Percentiles rank a stretch among this genome's conserved stretches.
phyloP scores from a whole-genome alignment of 1,140 invertebrate genomes.

The Atta texana region DNA sequence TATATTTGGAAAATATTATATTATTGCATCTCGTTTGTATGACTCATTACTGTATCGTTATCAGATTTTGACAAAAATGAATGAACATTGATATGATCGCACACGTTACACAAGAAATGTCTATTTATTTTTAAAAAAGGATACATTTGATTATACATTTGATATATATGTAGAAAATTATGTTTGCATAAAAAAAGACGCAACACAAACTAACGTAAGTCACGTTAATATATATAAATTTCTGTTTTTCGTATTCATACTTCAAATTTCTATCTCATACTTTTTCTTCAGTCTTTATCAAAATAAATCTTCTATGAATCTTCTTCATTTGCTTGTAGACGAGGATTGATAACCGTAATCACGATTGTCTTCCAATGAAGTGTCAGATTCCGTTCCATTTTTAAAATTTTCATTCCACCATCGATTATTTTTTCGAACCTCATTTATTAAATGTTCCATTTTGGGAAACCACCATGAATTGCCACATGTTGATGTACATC shows the following conservation, averaged over 20 bases:
- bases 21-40: conserved; percentile 74
- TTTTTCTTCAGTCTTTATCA: conserved; percentile 37
- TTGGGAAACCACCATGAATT: conserved; percentile 74
- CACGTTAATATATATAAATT: conserved; percentile 42
- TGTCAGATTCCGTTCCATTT: conserved; percentile 60
- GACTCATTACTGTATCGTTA: conserved; percentile 71
- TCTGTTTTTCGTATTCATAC: conserved; percentile 7
- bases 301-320: neutral
- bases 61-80: conserved; percentile 4
- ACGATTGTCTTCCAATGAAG: conserved; percentile 71
- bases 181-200: neutral
- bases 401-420: conserved; percentile 62
- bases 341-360: conserved; percentile 81
- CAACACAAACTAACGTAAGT: conserved; percentile 30
- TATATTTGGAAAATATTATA: conserved; percentile 77
- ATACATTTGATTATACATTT: conserved; percentile 22
- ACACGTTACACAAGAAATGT: conserved; percentile 18
- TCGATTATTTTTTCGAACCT: conserved; percentile 69
- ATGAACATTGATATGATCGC: neutral
- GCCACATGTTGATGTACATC: conserved; percentile 58
- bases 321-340: conserved; percentile 78
- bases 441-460: conserved; percentile 75
- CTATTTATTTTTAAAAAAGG: conserved; percentile 43
- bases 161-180: conserved; percentile 37
- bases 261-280: neutral